phyloP scores from a whole-genome alignment of 2,888 invertebrate species.

The Flexamia atlantica region DNA sequence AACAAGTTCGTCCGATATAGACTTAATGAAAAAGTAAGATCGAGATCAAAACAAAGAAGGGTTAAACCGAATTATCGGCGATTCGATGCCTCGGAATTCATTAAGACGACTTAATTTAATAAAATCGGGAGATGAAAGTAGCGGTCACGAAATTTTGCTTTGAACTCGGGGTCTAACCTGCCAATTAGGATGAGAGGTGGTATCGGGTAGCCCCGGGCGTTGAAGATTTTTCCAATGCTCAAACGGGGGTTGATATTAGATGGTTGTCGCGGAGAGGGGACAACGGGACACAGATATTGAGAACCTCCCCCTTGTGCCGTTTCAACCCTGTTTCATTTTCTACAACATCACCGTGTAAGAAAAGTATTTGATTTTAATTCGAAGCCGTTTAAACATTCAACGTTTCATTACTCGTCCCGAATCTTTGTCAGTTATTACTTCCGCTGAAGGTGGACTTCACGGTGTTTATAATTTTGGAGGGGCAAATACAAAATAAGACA shows the following conservation, averaged over 20 bases:
- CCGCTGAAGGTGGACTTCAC: background rate
- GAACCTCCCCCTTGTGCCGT: slow-evolving; percentile 21
- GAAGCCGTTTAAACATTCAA: slow-evolving; percentile 60
- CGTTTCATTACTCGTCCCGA: slow-evolving; percentile 38
- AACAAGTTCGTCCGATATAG: slow-evolving; percentile 51
- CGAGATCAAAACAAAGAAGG: slow-evolving; percentile 43
- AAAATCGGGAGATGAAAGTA: slow-evolving; percentile 57
- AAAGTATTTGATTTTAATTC: slow-evolving; percentile 62
- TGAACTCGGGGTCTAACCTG: slow-evolving; percentile 50
- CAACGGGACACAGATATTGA: slow-evolving; percentile 39
- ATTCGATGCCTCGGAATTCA: slow-evolving; percentile 45
- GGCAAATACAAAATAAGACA: background rate
- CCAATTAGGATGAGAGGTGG: slow-evolving; percentile 63
- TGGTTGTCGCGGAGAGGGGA: slow-evolving; percentile 53
- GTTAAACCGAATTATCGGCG: slow-evolving; percentile 49
- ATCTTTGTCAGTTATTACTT: slow-evolving; percentile 29
- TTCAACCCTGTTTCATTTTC: slow-evolving; percentile 51
- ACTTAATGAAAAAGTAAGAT: slow-evolving; percentile 57
- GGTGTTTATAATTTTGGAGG: background rate
- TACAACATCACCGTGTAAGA: slow-evolving; percentile 39
- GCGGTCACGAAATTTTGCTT: slow-evolving; percentile 36
- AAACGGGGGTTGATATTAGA: slow-evolving; percentile 61
- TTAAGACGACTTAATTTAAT: slow-evolving; percentile 56
- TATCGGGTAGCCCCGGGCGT: slow-evolving; percentile 58
- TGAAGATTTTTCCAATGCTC: slow-evolving; percentile 63